These are phyloP conservation scores for Mayetiola destructor DNA, from an alignment of 2,888 invertebrate genomes.

Conservation along the genomic window DNA sequence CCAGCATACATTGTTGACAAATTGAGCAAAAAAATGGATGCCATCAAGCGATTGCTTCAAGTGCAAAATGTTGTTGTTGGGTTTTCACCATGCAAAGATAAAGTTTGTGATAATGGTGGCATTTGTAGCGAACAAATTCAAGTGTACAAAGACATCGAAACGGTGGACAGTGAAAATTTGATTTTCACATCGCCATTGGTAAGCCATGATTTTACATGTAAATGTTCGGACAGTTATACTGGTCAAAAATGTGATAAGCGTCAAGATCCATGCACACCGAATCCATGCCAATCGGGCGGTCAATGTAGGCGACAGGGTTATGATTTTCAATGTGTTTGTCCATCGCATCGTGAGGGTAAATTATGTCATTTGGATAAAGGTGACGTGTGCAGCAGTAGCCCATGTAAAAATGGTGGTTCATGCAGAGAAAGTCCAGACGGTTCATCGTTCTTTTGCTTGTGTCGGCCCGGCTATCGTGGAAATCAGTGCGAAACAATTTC, in stretches of 20 bases:
- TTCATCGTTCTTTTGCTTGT: constrained; percentile 80
- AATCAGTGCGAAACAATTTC: constrained; percentile 78
- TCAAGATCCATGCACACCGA: constrained; percentile 81
- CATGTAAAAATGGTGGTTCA: constrained; percentile 82
- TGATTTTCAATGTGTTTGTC: constrained; percentile 73
- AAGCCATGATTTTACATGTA: constrained; percentile 61
- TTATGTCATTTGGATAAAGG: constrained; percentile 71
- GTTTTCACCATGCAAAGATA: constrained; percentile 59
- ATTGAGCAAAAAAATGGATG: constrained; percentile 47
- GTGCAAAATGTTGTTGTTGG: constrained; percentile 48
- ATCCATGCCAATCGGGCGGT: constrained; percentile 73
- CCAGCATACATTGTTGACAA: constrained; percentile 50
- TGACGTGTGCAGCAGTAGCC: constrained; percentile 70
- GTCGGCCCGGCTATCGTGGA: constrained; percentile 81
- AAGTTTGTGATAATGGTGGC: constrained; percentile 65
- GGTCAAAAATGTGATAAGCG: constrained; percentile 69
- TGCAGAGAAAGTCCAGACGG: constrained; percentile 79
- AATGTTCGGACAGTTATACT: constrained; percentile 70
- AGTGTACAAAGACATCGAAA: constrained; percentile 53
- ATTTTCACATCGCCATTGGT: constrained; percentile 73
- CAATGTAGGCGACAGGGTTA: constrained; percentile 71
- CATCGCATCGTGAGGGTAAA: constrained; percentile 62
- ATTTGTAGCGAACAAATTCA: constrained; percentile 55
- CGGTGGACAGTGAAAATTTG: constrained; percentile 65
- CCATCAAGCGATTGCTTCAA: constrained; percentile 48